Conservation (phyloP, 2,797 vertebrate genomes). For the Furcifer pardalis region DNA sequence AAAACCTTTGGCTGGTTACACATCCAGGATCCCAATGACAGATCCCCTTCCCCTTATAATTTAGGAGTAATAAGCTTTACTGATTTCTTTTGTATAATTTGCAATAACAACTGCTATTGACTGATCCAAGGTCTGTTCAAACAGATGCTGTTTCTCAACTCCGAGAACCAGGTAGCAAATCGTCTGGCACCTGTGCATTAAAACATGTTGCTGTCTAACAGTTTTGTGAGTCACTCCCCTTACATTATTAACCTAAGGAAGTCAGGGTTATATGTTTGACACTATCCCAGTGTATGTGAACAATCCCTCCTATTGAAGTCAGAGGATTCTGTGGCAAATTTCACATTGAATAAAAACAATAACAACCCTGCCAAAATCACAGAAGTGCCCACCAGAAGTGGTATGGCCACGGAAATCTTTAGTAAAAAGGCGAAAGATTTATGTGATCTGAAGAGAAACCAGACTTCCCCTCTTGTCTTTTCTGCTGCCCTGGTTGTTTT, state of each 20-base stretch:
- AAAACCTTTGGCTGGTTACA: not conserved
- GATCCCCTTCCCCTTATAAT: too few species aligned
- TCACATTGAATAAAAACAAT: too few species aligned
- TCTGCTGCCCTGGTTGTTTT: too few species aligned
- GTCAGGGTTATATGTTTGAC: not conserved
- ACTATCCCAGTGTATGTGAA: not conserved
- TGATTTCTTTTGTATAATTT: conserved; percentile 4
- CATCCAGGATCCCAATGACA: conserved; percentile 46
- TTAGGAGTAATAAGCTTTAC: conserved; percentile 63
- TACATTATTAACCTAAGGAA: not conserved
- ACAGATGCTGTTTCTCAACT: conserved; percentile 21
- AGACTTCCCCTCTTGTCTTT: too few species aligned
- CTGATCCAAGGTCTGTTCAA: not conserved
- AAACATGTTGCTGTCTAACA: not conserved
- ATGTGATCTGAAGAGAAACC: too few species aligned
- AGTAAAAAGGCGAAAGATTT: too few species aligned
- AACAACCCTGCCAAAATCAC: too few species aligned
- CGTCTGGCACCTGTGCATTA: not conserved
- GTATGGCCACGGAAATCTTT: too few species aligned
- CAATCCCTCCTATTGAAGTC: not conserved
- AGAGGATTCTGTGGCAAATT: not conserved
- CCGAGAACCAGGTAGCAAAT: too few species aligned
- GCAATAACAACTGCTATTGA: not conserved
- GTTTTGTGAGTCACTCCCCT: not conserved
- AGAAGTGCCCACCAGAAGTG: too few species aligned